A percentile compares a stretch with the other conserved stretches of the same genome.
Evolutionary conservation across 2,888 invertebrate species (phyloP).

Genomic region (Drosophila greeni): DNA sequence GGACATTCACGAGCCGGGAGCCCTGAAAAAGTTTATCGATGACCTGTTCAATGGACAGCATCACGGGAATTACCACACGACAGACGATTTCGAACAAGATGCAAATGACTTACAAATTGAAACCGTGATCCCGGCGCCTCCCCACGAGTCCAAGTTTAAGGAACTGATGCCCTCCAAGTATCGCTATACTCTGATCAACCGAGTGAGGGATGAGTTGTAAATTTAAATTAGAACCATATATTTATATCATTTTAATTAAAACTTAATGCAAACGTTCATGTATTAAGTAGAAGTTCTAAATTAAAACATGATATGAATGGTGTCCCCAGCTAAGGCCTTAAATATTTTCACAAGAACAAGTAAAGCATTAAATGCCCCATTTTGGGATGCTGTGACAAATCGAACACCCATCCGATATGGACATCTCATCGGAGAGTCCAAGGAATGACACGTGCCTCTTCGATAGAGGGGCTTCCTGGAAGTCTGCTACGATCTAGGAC

Average conservation of each 20-base stretch:
- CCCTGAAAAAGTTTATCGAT: constrained; percentile 89
- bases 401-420: constrained; percentile 60
- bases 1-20: constrained; percentile 87
- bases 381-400: constrained; percentile 59
- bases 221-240: background rate
- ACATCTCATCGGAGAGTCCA: constrained; percentile 47
- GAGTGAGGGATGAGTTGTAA: constrained; percentile 49
- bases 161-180: constrained; percentile 95
- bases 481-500: constrained; percentile 4
- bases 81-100: constrained; percentile 82
- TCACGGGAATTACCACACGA: constrained; percentile 96
- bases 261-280: background rate
- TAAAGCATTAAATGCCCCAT: constrained; percentile 44
- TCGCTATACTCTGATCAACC: constrained; percentile 88
- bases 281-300: background rate
- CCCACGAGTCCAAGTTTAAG: constrained; percentile 94
- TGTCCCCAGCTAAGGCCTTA: background rate
- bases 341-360: constrained; percentile 31
- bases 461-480: constrained; percentile 24
- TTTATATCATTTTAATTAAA: background rate
- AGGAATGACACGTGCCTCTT: constrained; percentile 46
- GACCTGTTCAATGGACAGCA: constrained; percentile 96
- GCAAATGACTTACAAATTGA: constrained; percentile 71
- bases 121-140: constrained; percentile 79
- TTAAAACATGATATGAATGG: background rate